Conservation (phyloP, 2,888 invertebrate species). For the Yponomeuta sedellus region DNA sequence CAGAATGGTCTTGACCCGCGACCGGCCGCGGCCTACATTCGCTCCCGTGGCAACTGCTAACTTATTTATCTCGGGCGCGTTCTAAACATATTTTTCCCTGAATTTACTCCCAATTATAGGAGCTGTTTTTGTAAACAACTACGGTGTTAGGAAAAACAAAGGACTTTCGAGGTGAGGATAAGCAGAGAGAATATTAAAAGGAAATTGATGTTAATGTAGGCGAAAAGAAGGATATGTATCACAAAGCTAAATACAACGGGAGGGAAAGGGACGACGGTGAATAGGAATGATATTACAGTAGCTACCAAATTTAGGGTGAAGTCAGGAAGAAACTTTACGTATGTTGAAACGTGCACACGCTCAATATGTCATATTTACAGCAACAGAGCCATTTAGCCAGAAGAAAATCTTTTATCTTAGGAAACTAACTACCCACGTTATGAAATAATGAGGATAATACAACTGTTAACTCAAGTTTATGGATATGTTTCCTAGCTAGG, state of each 20-base stretch:
- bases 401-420: background rate
- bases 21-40: conserved; percentile 34
- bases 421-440: background rate
- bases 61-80: background rate
- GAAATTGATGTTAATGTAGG: background rate
- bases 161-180: background rate
- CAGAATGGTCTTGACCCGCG: conserved; percentile 48
- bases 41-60: background rate
- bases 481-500: too few relatives aligned
- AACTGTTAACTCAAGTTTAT: too few relatives aligned
- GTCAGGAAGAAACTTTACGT: background rate
- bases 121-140: background rate
- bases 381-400: background rate
- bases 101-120: background rate
- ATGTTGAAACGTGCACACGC: background rate
- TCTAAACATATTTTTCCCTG: background rate
- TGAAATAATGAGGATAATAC: background rate
- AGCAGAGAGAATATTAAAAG: background rate
- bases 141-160: background rate
- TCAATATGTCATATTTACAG: background rate
- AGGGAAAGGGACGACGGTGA: background rate
- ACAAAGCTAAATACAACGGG: background rate
- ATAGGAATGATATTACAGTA: background rate
- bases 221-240: background rate
- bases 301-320: background rate